Base-by-base conservation (phyloP, 2,113 vertebrate species). In the Prionailurus bengalensis region DNA sequence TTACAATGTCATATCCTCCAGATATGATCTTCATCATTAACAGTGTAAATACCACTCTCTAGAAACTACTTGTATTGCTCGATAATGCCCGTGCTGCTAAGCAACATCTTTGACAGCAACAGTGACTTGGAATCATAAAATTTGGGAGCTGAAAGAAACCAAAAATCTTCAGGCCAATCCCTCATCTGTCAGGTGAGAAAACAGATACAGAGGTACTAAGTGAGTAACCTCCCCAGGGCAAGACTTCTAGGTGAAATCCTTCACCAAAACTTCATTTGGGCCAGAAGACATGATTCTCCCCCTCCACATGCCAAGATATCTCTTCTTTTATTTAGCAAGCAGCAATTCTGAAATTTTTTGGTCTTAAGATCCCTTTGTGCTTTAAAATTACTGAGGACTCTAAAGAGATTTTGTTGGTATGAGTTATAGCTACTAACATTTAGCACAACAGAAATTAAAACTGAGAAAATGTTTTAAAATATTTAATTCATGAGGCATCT, bases 281-380 rank as follows among this genome's bases (percentile, higher is more conserved):
- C 25, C 83, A 83, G 68, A 92, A 89, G 51, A 92, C 25, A 70
- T 63, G 8, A 76, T 58, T 73, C 13, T 1, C 14, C 33, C 29
- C 25, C 55, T 33, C 70, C 36, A 31, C 5, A 16, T 14, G 12
- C 31, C 48, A 84, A 80, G 11, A 68, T 27, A 51, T 4, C 55
- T 74, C 42, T 55, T 76, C 58, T 89, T 33, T 76, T 88, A 61
- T 51, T 80, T 36, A 97, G 83, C 91, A 96, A 95, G 74, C 21
- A 89, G 27, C 15, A 83, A 45, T 76, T 88, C 66, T 51, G 42
- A 93, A 70, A 92, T 2, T 17, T 80, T 58, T 33, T 66, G 45
- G 13, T 91, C n/a, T 85, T 71, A 29, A 11, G 73, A 31, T 87
- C 3, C 12, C 27, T 81, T 93, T 93, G 25, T 14, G 31, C 48